A percentile compares a stretch with the other conserved stretches of the same genome.
Evolutionary conservation across 2,888 invertebrate species (phyloP).

Genomic region (Drosophila anomalipes): DNA sequence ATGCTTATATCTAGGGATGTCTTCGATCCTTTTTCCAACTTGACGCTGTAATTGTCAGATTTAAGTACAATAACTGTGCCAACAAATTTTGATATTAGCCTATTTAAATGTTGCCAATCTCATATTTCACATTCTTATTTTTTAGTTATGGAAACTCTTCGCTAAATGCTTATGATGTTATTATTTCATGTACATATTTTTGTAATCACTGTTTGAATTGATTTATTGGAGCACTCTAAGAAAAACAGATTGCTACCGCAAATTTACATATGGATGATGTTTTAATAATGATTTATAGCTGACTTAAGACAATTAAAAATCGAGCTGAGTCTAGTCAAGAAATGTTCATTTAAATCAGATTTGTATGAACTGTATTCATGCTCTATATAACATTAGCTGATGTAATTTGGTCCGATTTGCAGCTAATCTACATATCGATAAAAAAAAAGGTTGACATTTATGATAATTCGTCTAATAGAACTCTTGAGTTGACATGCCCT

Average conservation of each 20-base stretch:
- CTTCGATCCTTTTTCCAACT: not conserved
- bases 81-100: not conserved
- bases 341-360: not conserved
- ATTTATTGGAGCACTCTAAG: not conserved
- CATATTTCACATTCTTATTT: not conserved
- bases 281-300: not conserved
- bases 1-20: not conserved
- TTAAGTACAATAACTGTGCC: not conserved
- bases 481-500: constrained; percentile 5
- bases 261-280: not conserved
- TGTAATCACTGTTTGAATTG: not conserved
- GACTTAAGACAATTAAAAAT: not conserved
- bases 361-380: not conserved
- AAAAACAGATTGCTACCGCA: not conserved
- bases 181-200: not conserved
- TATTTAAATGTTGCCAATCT: not conserved
- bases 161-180: not conserved
- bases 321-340: not conserved
- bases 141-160: not conserved
- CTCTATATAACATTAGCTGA: not conserved
- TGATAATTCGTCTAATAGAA: constrained; percentile 27
- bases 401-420: not conserved
- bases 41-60: not conserved
- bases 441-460: constrained; percentile 1
- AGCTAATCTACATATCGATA: not conserved